Percentiles rank a stretch among this genome's conserved stretches.
These are phyloP conservation scores for Bactericera cockerelli DNA, from an alignment of 1,140 invertebrate species.

Conservation along the genomic window DNA sequence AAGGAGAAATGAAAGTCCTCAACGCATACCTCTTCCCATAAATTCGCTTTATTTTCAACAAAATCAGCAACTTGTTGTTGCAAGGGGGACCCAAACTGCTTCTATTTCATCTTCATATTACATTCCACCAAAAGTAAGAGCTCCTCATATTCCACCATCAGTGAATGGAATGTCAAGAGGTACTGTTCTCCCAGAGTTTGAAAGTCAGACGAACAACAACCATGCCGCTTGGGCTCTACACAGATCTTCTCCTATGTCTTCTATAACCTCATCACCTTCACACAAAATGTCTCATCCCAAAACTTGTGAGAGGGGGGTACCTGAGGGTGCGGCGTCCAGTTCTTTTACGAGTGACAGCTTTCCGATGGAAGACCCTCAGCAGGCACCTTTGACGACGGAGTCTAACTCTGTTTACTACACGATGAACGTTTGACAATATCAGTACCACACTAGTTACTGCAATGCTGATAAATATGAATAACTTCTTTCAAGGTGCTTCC, in stretches of 20 bases:
- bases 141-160: constrained; percentile 13
- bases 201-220: constrained; percentile 6
- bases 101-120: neutral
- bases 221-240: constrained; percentile 12
- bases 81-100: constrained; percentile 17
- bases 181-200: neutral
- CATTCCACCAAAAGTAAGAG: constrained; percentile 14
- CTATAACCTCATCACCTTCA: constrained; percentile 31
- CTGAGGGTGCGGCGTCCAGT: constrained; percentile 30
- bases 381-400: constrained; percentile 22
- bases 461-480: neutral
- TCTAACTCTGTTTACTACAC: constrained; percentile 31
- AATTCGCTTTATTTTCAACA: constrained; percentile 5
- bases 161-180: constrained; percentile 11
- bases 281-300: constrained; percentile 25
- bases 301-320: constrained; percentile 23
- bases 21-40: constrained; percentile 15
- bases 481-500: constrained; percentile 5
- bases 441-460: constrained; percentile 3
- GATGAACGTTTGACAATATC: constrained; percentile 33
- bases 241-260: constrained; percentile 22
- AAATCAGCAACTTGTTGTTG: constrained; percentile 17
- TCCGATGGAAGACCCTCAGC: constrained; percentile 10
- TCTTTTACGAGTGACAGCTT: constrained; percentile 16
- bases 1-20: constrained; percentile 27